phyloP scores from a whole-genome alignment of 1,140 invertebrate genomes.

The Plectus sambesii region DNA sequence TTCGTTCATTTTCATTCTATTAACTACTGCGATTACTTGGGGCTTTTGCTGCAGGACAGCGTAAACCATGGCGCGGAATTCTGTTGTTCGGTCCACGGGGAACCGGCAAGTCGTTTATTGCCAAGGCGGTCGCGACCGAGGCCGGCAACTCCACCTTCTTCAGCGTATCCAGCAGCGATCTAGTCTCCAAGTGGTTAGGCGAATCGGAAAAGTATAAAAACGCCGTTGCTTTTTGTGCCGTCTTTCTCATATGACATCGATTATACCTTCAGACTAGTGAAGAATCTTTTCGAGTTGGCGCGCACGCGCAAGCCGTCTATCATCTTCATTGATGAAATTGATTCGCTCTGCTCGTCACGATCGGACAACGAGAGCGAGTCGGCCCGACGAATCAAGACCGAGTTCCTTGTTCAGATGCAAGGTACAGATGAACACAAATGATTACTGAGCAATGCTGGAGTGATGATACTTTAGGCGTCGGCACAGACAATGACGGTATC shows the following conservation, averaged over 20 bases:
- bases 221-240: too few species aligned
- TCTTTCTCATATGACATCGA: too few species aligned
- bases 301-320: conserved; percentile 86
- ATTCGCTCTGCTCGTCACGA: conserved; percentile 86
- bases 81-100: conserved; percentile 95
- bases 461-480: not conserved
- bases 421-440: conserved; percentile 49
- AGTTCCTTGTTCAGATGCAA: conserved; percentile 96
- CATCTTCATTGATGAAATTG: conserved; percentile 94
- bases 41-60: conserved; percentile 52
- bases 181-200: conserved; percentile 98
- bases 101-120: conserved; percentile 87
- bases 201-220: conserved; percentile 95
- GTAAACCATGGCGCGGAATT: conserved; percentile 97
- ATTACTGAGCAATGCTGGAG: conserved; percentile 11
- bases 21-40: not conserved
- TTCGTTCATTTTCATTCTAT: too few species aligned
- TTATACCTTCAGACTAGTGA: conserved; percentile 67
- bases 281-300: conserved; percentile 85
- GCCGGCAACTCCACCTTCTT: conserved; percentile 99
- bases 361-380: conserved; percentile 97
- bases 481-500: conserved; percentile 85
- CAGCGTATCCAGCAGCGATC: conserved; percentile 92
- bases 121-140: conserved; percentile 95
- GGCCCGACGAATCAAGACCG: conserved; percentile 89